Evolutionary conservation across 2,113 vertebrate species (phyloP).

Genomic region (Helogale parvula): DNA sequence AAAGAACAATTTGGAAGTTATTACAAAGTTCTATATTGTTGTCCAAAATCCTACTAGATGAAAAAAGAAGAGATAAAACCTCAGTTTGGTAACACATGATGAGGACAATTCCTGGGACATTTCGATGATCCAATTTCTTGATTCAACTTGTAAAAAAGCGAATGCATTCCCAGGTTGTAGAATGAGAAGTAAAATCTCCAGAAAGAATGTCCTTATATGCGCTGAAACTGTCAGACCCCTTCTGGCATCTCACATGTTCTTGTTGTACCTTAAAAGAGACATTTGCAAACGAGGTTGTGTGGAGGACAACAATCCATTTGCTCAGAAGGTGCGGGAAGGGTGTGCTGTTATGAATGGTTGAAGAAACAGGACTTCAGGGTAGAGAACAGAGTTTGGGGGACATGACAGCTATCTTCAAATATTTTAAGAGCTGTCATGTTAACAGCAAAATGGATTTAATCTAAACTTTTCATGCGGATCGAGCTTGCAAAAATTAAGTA

Average conservation of each 20-base stretch:
- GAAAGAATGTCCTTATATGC: background rate
- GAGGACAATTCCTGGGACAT: background rate
- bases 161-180: background rate
- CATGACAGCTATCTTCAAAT: background rate
- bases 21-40: background rate
- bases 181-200: background rate
- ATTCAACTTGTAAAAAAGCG: background rate
- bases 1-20: background rate
- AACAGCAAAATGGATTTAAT: background rate
- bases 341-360: background rate
- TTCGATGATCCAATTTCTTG: background rate
- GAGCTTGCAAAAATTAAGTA: constrained; percentile 38
- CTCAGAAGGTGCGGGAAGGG: background rate
- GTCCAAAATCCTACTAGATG: background rate
- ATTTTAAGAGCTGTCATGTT: constrained; percentile 40
- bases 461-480: constrained; percentile 54
- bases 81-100: background rate
- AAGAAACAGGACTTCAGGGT: background rate
- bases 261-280: background rate
- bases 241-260: background rate
- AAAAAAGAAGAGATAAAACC: background rate
- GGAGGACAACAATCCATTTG: background rate
- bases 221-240: background rate
- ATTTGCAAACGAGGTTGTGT: background rate
- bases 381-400: background rate